These are phyloP conservation scores for Acromyrmex echinatior DNA, from an alignment of 1,140 invertebrate species.

Conservation along the genomic window DNA sequence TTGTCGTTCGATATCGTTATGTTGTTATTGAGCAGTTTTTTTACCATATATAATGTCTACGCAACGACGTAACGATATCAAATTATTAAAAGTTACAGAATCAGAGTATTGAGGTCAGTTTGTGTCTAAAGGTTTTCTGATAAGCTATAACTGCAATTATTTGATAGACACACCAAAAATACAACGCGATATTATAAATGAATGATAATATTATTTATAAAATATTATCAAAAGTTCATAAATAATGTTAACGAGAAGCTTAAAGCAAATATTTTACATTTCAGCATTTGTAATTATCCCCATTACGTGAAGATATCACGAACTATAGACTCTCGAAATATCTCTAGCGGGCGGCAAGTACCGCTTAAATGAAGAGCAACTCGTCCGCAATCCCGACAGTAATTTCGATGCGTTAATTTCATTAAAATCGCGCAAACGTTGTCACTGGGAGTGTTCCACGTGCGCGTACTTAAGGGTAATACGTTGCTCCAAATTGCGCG, in stretches of 20 bases:
- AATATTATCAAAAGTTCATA: neutral
- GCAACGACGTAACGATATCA: too few species aligned
- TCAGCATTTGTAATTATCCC: neutral
- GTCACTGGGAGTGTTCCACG: neutral
- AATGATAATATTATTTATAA: neutral
- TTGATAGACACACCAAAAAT: too few species aligned
- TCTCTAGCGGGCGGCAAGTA: constrained; percentile 17
- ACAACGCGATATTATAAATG: too few species aligned
- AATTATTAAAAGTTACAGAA: too few species aligned
- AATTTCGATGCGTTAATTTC: constrained; percentile 49
- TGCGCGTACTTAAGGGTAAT: constrained; percentile 40
- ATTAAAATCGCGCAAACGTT: constrained; percentile 45
- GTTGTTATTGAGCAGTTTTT: too few species aligned
- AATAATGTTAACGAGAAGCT: neutral
- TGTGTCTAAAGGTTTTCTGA: too few species aligned
- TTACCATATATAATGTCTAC: too few species aligned
- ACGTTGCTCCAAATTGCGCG: constrained; percentile 58
- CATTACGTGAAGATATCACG: neutral
- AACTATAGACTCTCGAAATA: constrained; percentile 28
- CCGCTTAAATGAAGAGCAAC: constrained; percentile 37
- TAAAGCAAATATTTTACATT: neutral
- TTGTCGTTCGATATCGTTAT: too few species aligned
- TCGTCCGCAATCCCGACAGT: neutral
- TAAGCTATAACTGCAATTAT: too few species aligned
- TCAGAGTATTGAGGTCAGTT: too few species aligned